Evolutionary conservation across 2,113 vertebrate species (phyloP).

Genomic region (Alligator mississippiensis): DNA sequence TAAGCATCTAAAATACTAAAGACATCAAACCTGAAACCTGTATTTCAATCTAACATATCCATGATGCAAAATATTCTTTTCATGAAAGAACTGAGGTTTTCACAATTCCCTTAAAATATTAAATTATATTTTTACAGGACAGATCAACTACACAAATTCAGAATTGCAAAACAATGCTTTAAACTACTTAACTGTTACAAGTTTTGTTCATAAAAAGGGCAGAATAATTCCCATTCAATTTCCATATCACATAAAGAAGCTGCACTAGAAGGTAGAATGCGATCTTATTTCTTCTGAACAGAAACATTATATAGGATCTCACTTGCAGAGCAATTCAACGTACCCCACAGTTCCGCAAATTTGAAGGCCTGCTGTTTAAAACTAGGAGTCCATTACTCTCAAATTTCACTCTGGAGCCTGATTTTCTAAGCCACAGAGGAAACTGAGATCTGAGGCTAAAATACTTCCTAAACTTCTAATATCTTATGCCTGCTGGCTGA

Average conservation of each 20-base stretch:
- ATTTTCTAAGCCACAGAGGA: not conserved
- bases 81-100: not conserved
- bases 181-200: not conserved
- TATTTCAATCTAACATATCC: not conserved
- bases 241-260: not conserved
- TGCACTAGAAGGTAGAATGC: not conserved
- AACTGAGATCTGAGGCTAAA: not conserved
- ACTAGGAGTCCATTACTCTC: constrained; percentile 6
- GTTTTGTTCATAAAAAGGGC: not conserved
- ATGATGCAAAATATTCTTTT: not conserved
- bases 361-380: constrained; percentile 23
- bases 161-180: not conserved
- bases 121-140: not conserved
- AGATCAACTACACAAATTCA: not conserved
- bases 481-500: not conserved
- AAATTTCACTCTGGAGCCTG: not conserved
- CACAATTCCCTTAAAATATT: not conserved
- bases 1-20: not conserved
- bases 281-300: not conserved
- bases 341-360: not conserved
- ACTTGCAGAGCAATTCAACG: not conserved
- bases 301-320: not conserved
- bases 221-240: not conserved
- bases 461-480: not conserved
- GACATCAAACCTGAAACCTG: not conserved